phyloP scores from a whole-genome alignment of 2,888 invertebrate genomes.

The Chloroclystis v-ata region DNA sequence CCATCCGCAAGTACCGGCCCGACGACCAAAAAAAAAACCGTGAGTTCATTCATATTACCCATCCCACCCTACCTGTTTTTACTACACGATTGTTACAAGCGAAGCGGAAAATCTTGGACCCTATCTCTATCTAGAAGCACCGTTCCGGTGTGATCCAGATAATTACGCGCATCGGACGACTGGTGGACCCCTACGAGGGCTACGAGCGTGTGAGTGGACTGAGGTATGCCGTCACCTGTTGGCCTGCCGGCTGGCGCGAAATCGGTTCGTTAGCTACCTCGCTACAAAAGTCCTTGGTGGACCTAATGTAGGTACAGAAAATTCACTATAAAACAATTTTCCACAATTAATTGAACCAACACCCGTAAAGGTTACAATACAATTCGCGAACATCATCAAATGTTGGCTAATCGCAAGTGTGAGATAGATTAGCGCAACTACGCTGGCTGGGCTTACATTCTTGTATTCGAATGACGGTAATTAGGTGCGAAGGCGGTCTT shows the following conservation, averaged over 20 bases:
- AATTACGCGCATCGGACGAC: constrained; percentile 42
- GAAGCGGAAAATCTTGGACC: constrained; percentile 29
- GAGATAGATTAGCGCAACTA: constrained; percentile 27
- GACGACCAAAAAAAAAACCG: constrained; percentile 74
- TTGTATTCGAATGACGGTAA: constrained; percentile 30
- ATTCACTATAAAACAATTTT: constrained; percentile 48
- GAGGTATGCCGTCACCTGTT: too few species aligned
- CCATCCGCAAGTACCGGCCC: constrained; percentile 86
- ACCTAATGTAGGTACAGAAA: constrained; percentile 44
- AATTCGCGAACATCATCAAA: constrained; percentile 9
- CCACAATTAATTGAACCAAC: constrained; percentile 45
- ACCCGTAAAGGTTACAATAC: constrained; percentile 36
- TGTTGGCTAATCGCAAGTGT: constrained; percentile 12
- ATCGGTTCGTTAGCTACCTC: too few species aligned
- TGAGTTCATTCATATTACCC: constrained; percentile 46
- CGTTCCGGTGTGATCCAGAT: constrained; percentile 62
- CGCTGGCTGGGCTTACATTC: constrained; percentile 18
- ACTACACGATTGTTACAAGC: constrained; percentile 17
- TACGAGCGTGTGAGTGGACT: constrained; percentile 34
- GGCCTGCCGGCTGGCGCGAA: too few species aligned
- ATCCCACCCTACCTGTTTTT: background rate
- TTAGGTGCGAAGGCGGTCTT: constrained; percentile 40
- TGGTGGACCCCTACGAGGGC: constrained; percentile 16
- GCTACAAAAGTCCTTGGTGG: constrained; percentile 52
- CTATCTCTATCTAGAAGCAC: constrained; percentile 22